Evolutionary conservation across 2,113 vertebrate species (phyloP).

Genomic region (Mungos mungo): DNA sequence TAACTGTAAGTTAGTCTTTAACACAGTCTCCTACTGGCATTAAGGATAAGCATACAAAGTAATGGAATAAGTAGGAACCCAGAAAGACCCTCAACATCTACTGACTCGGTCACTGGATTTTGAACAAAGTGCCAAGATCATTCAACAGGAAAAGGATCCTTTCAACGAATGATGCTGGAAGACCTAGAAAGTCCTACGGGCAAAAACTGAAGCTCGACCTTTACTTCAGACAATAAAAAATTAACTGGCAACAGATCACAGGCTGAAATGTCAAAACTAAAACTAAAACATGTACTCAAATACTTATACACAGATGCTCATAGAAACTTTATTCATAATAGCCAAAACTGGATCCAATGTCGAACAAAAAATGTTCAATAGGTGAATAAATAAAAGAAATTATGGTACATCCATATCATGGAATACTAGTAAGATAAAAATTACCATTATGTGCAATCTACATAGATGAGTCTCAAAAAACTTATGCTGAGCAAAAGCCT

Average conservation of each 20-base stretch:
- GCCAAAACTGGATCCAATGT: not conserved
- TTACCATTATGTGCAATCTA: not conserved
- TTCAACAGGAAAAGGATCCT: not conserved
- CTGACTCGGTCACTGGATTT: not conserved
- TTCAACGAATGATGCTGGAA: not conserved
- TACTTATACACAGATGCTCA: not conserved
- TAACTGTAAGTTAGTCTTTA: not conserved
- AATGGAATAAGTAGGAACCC: not conserved
- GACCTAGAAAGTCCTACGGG: not conserved
- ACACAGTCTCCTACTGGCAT: not conserved
- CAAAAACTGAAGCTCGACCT: not conserved
- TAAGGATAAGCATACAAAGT: not conserved
- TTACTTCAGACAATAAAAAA: constrained; percentile 3
- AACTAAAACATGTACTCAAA: not conserved
- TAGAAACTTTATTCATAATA: not conserved
- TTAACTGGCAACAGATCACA: not conserved
- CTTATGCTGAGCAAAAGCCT: not conserved
- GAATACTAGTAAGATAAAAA: not conserved
- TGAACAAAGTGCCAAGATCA: not conserved
- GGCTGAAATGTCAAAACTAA: not conserved
- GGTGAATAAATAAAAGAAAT: not conserved
- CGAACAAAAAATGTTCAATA: not conserved
- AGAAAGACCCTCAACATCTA: not conserved
- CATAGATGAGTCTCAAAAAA: not conserved
- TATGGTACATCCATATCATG: not conserved